Percentiles rank a stretch among this genome's conserved stretches.
Conservation (phyloP, 2,888 invertebrate genomes). For the Ferrisia virgata region DNA sequence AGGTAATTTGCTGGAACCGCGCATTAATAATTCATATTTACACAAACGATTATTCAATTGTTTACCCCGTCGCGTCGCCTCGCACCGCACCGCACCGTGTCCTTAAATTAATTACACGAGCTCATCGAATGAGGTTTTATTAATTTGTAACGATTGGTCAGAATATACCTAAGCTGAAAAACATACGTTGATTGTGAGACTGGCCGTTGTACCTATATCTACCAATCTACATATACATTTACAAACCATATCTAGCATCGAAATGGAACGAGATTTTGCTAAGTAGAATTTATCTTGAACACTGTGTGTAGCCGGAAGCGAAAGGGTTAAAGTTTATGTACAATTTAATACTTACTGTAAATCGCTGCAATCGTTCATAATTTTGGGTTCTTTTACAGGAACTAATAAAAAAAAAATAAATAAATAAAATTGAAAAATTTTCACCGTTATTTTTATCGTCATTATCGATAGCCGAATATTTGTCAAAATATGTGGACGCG, state of each 20-base stretch:
- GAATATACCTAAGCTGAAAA: background rate
- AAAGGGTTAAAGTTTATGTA: background rate
- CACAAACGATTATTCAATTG: background rate
- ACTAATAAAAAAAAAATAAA: no score
- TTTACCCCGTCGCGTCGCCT: no score
- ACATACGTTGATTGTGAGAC: background rate
- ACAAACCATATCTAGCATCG: no score
- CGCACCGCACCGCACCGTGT: no score
- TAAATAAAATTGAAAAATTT: background rate
- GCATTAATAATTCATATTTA: background rate
- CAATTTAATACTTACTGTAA: slow-evolving; percentile 4
- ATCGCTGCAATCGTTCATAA: background rate
- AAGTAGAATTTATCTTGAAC: background rate
- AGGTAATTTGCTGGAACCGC: background rate
- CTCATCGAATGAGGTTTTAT: background rate
- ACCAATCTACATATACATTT: no score
- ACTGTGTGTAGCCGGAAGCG: background rate
- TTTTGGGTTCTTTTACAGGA: no score
- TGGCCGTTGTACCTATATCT: no score
- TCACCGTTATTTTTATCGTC: background rate
- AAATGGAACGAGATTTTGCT: background rate
- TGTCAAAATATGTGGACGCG: background rate
- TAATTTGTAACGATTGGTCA: background rate
- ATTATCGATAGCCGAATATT: background rate
- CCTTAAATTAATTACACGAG: background rate